phyloP scores from a whole-genome alignment of 2,888 invertebrate species.

The Ceratothoa steindachneri region DNA sequence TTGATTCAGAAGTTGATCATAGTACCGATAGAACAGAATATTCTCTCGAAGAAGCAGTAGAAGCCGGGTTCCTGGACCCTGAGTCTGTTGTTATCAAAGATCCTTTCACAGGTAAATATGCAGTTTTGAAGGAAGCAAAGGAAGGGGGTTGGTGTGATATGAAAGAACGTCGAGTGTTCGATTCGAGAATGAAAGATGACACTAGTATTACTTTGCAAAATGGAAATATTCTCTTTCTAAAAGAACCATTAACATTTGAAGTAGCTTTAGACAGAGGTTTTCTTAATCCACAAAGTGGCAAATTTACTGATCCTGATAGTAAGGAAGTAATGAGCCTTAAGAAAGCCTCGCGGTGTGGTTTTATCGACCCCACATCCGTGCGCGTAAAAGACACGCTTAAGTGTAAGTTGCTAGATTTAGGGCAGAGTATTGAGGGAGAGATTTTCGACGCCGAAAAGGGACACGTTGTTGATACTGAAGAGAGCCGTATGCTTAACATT shows the following conservation, averaged over 20 bases:
- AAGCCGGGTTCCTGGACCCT: constrained; percentile 72
- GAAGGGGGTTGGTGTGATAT: constrained; percentile 65
- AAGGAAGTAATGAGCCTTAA: constrained; percentile 71
- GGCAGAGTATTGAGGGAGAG: background rate
- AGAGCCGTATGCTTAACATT: constrained; percentile 67
- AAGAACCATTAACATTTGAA: constrained; percentile 64
- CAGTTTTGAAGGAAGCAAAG: constrained; percentile 65
- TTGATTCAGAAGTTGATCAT: constrained; percentile 59
- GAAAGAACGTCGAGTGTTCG: constrained; percentile 67
- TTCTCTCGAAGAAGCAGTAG: constrained; percentile 76
- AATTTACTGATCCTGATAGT: constrained; percentile 57
- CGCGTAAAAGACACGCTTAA: constrained; percentile 66
- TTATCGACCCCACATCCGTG: constrained; percentile 70
- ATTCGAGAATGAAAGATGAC: constrained; percentile 63
- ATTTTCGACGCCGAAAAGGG: constrained; percentile 9
- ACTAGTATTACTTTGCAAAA: constrained; percentile 73
- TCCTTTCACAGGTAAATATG: constrained; percentile 69
- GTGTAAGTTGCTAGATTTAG: background rate
- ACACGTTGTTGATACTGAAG: constrained; percentile 8
- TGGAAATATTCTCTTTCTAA: constrained; percentile 66
- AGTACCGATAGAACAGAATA: constrained; percentile 63
- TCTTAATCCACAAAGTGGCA: constrained; percentile 59
- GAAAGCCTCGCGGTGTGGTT: constrained; percentile 74
- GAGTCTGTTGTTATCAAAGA: constrained; percentile 73
- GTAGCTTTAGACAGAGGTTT: constrained; percentile 52